Base-by-base conservation (phyloP, 1,140 invertebrate species). In the Drosophila sulfurigaster region DNA sequence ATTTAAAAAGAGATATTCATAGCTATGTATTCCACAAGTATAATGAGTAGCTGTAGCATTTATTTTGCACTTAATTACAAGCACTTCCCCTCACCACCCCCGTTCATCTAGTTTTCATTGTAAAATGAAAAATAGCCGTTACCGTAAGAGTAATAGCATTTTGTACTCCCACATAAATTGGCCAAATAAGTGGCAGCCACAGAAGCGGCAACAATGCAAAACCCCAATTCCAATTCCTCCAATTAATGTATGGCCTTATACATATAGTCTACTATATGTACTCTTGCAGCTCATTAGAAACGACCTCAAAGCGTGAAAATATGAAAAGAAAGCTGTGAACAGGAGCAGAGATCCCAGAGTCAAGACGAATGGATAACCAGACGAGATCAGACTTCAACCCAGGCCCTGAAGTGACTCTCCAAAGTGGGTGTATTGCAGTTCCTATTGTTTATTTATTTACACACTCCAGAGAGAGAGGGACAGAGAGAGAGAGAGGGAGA, bases 201-300 rank as follows among this genome's bases (percentile, higher is more conserved):
- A 49, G 62, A 78, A 71, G 57, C 28, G 32, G 51, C 66, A 51
- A 32, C 54, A 76, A 78, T 76, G 74, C 43, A 52, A 67, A 28
- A 49, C 6, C 25, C 62, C 65, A 67, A 87, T 76, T 87, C 67
- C 75, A 87, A 82, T 86, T 25, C 20, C 20, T 25, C 20, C 20
- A 25, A 25, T 8, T n/a, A 35, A 57, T 32, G 1, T 10, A 41
- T 20, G 52, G 71, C 68, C 51, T 67, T 69, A n/a, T 43, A 13
- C 13, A 13, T 43, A 13, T 43, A 13, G 41, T 43, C 5, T 41
- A 10, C 11, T 4, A 4, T 25, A 25, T 25, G 20, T 25, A 25
- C 20, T 25, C 20, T 25, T 8, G 60, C 62, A 66, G 73, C 75
- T 86, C 75, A 86, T 86, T 86, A 86, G 71, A 86, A 81, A 78